Conservation (phyloP, 2,797 vertebrate genomes). For the Sebastes aleutianus region DNA sequence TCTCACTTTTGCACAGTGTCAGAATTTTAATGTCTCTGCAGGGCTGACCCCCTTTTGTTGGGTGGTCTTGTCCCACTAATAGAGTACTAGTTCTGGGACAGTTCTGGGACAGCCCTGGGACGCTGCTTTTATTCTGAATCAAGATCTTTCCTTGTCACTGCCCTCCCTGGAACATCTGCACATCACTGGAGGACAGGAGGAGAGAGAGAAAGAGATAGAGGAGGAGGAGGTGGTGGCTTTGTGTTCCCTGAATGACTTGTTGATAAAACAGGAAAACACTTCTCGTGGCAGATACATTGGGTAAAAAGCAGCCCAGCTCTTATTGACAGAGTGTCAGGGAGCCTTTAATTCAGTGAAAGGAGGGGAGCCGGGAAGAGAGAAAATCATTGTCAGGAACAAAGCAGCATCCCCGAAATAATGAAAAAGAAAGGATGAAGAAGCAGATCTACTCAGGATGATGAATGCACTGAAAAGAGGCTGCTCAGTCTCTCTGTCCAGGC, state of each 20-base stretch:
- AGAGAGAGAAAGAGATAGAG: not conserved
- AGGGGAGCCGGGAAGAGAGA: not conserved
- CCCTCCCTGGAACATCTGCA: not conserved
- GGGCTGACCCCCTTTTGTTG: slow-evolving; percentile 13
- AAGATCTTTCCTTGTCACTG: not conserved
- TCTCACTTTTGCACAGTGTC: slow-evolving; percentile 2
- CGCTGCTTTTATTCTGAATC: slow-evolving; percentile 11
- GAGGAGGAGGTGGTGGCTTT: not conserved
- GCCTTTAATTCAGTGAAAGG: slow-evolving; percentile 11
- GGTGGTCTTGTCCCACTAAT: slow-evolving; percentile 20
- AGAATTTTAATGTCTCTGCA: slow-evolving; percentile 35
- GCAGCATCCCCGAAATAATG: slow-evolving; percentile 24
- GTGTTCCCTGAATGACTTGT: slow-evolving; percentile 16
- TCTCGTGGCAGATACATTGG: slow-evolving; percentile 10
- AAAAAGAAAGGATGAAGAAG: slow-evolving; percentile 23
- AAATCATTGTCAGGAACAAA: slow-evolving; percentile 37
- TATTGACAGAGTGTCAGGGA: slow-evolving; percentile 24
- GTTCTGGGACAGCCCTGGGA: slow-evolving; percentile 8
- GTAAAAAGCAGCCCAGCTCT: slow-evolving; percentile 28
- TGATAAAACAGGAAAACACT: slow-evolving; percentile 31
- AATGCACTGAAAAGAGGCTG: slow-evolving; percentile 17
- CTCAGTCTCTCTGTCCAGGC: not conserved
- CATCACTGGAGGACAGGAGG: not conserved
- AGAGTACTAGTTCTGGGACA: not conserved
- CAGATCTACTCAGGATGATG: slow-evolving; percentile 37